Evolutionary conservation across 2,113 vertebrate species (phyloP), one percentile per base, ranked within the genome.

Genomic region (Alouatta palliata): DNA sequence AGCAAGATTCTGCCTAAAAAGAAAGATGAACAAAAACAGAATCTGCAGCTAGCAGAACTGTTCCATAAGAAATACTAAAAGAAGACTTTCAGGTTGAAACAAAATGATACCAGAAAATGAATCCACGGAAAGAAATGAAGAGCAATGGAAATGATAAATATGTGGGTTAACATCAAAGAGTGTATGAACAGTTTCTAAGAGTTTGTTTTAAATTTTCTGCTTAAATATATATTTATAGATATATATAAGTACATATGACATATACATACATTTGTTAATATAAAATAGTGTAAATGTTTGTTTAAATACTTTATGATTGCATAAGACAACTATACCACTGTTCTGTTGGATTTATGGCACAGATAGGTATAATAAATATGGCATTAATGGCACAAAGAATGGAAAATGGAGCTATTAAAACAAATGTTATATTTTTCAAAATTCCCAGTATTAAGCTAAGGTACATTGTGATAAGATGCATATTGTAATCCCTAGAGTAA

Each of bases 391-490:
- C 25, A 61, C n/a, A 87, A 11, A 87, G 40, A 20, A 79, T 8
- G 19, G 32, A 76, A 66, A 91, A 84, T 87, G 16, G 56, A 82
- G 35, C 12, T 52, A 70, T 16, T 91, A 58, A 19, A 84, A 82
- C 4, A 82, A 84, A 90, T 80, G 61, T 49, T 88, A 27, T 64
- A 83, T 95, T 91, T 71, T 84, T 94, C 30, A 47, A 85, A 94
- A 94, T 66, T 70, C 20, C 27, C 52, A 76, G 32, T 32, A 84
- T 52, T 83, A 88, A 96, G 56, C 75, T 87, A 23, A 87, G 82
- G 32, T 66, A 73, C 47, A 9, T 66, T 91, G 70, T 68, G 37
- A 58, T 49, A 91, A 58, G 3, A 68, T 56, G 68, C 11, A 47
- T 35, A 68, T 47, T 73, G 0, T 73, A 95, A 96, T 37, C 70